phyloP scores from a whole-genome alignment of 2,888 invertebrate genomes.

The Machimus rusticus region DNA sequence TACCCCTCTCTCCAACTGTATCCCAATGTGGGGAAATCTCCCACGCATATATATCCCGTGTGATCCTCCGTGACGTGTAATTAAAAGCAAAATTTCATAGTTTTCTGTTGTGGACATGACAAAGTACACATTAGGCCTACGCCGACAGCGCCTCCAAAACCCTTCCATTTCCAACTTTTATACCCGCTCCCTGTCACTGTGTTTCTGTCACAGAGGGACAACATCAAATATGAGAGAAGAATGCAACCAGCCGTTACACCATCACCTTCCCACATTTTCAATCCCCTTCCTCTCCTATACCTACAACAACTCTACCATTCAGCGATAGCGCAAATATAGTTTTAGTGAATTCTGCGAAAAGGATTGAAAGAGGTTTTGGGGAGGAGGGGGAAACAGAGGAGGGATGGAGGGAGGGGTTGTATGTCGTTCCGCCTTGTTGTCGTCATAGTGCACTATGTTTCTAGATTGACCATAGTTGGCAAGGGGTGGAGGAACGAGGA shows the following conservation, averaged over 20 bases:
- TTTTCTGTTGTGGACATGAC: constrained; percentile 38
- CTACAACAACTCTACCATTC: neutral
- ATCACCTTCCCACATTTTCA: neutral
- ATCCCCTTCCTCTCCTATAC: neutral
- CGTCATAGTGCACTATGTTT: neutral
- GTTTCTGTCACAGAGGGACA: neutral
- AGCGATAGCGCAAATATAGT: neutral
- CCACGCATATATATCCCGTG: neutral
- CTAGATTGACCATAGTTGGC: neutral
- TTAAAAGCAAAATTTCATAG: constrained; percentile 37
- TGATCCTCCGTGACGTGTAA: constrained; percentile 25
- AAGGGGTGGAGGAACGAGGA: neutral
- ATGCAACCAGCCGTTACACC: neutral
- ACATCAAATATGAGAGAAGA: neutral
- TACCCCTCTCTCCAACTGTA: neutral
- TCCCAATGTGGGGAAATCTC: too few relatives aligned
- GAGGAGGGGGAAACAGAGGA: neutral
- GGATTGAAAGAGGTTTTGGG: neutral
- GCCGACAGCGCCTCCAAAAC: neutral
- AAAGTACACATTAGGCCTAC: constrained; percentile 16
- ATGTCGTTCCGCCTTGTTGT: neutral
- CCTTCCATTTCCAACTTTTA: too few relatives aligned
- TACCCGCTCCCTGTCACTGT: neutral
- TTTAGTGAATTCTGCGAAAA: neutral
- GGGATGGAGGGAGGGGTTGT: neutral